Evolutionary conservation across 2,888 invertebrate species (phyloP), one percentile per base, ranked within the genome.

Genomic region (Anthophora plumipes): DNA sequence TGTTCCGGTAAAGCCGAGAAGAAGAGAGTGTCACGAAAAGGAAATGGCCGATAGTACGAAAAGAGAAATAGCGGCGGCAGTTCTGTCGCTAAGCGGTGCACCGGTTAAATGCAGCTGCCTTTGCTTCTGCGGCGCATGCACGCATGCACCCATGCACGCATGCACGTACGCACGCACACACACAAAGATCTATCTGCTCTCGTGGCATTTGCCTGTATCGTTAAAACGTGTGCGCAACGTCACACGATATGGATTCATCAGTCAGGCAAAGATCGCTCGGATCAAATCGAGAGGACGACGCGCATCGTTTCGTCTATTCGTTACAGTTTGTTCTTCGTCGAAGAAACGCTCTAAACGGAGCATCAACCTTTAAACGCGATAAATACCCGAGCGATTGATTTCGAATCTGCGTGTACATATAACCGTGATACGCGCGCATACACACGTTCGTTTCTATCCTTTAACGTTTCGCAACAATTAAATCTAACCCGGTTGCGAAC

Each of bases 241-340:
- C 43, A 46, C 6, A 4, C 37, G 39, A 12, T n/a, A 64, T 4
- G n/a, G 46, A 12, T 55, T 55, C 64, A 63, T 55, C 71, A 64
- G 71, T 64, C 71, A 43, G 46, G 46, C 54, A 31, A 72, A 72
- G 64, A 55, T 63, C 71, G 50, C 22, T 55, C 6, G 14, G 41
- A 69, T 50, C 7, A 31, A 7, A 25, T n/a, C 0, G 25, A 48
- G n/a, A 20, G 14, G n/a, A 14, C 14, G 59, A 17, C 41, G 0
- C 31, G 11, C 22, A 5, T 8, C 37, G 8, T 59, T 59, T 31
- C 31, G 43, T 8, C 9, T 67, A 41, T 43, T 17, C 11, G 11
- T 46, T 31, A 31, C 31, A 48, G 7, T 1, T 31, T 31, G 2
- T 31, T 4, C 4, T 4, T 31, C 31, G 2, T 31, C 31, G 31